Evolutionary conservation across 2,888 invertebrate genomes (phyloP), one percentile per base, ranked within the genome.

Genomic region (Drosophila anceps): DNA sequence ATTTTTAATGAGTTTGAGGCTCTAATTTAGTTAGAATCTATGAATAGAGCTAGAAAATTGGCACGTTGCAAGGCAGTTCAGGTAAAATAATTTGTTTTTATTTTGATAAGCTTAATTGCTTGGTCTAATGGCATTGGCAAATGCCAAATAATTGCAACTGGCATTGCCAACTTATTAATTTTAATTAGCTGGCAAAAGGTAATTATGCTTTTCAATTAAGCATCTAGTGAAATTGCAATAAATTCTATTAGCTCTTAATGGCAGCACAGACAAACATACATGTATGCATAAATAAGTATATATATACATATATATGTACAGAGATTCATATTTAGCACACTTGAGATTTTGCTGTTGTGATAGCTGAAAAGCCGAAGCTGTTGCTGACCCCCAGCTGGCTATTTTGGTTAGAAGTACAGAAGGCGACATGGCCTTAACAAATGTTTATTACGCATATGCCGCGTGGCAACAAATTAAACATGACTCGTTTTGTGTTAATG

Each of bases 361-460:
- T 35, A 20, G 51, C 51, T 53, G 35, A 35, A 35, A 41, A 41
- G 41, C 8, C 18, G 18, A 12, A 24, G 4, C n/a, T n/a, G n/a
- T n/a, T 13, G 24, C 15, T 44, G 44, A 15, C 44, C 20, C 33
- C 13, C 51, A 33, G 18, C 33, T 29, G 20, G n/a, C 24, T 20
- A 20, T 44, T 31, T 18, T 27, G 41, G 60, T 43, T 31, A 37
- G 51, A 57, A 57, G 44, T 4, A 37, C 24, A 27, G 15, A 20
- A 13, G 13, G 41, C 59, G 37, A 46, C 46, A 27, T 37, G 54
- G 24, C 48, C 58, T 44, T 77, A 77, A 77, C 67, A 73, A 73
- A 77, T 81, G 70, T 70, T 79, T 76, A 82, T 81, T 79, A 76
- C 70, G 77, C 41, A 73, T 73, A 79, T 73, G 69, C 73, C 57